A percentile compares a stretch with the other conserved stretches of the same genome.
phyloP scores from a whole-genome alignment of 2,797 vertebrate species.

The Scolopax rusticola region DNA sequence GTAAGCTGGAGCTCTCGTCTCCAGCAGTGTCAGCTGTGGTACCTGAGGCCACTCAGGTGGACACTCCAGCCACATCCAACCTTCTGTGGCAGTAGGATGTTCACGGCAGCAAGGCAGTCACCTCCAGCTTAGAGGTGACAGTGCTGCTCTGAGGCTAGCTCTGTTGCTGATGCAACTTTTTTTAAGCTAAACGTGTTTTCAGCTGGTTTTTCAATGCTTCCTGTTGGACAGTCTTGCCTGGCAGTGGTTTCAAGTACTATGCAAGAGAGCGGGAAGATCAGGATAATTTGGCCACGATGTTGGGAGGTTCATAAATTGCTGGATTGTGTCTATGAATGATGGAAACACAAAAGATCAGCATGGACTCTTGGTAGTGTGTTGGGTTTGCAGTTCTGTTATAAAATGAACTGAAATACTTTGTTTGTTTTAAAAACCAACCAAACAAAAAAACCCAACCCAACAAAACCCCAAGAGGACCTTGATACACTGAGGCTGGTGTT shows the following conservation, averaged over 20 bases:
- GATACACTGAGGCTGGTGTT: neutral
- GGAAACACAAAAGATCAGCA: neutral
- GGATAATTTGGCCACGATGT: neutral
- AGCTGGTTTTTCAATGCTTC: neutral
- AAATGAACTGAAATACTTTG: neutral
- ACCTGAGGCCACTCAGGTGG: accelerated
- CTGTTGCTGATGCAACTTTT: neutral
- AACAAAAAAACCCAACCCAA: neutral
- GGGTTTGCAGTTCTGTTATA: neutral
- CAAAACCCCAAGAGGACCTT: neutral
- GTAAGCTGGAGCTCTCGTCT: accelerated
- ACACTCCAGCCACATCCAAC: neutral
- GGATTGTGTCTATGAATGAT: neutral
- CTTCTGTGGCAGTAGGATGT: neutral
- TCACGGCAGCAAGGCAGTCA: neutral
- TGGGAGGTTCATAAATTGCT: neutral
- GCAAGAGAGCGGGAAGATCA: accelerated
- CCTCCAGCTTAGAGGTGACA: neutral
- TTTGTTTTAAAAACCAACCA: neutral
- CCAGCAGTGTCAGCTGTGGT: accelerated
- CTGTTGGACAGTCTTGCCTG: neutral
- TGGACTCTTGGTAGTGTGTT: neutral
- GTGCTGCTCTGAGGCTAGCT: neutral
- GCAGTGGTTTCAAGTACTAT: neutral
- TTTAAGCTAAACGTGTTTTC: neutral